These are phyloP conservation scores for Drosophila phalerata DNA, from an alignment of 2,888 invertebrate genomes.

Conservation along the genomic window DNA sequence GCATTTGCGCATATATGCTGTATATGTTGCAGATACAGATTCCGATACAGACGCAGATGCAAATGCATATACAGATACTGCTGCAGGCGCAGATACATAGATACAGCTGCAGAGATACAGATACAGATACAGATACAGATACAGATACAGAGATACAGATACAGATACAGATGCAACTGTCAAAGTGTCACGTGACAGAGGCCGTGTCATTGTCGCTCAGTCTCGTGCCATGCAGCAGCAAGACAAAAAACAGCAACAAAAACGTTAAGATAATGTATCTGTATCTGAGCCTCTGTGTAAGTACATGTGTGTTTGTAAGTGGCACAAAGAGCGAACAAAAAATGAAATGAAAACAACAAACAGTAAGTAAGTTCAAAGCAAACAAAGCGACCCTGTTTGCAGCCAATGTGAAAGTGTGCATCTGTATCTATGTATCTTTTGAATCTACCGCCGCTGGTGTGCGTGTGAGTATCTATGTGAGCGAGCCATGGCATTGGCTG, in stretches of 20 bases:
- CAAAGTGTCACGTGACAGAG: conserved; percentile 69
- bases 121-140: conserved; percentile 45
- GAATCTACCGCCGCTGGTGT: conserved; percentile 7
- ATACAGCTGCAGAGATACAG: conserved; percentile 36
- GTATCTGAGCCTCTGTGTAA: conserved; percentile 5
- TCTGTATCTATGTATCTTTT: conserved; percentile 24
- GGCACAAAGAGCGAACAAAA: not conserved
- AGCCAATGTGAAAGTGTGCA: conserved; percentile 35
- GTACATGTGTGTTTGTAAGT: not conserved
- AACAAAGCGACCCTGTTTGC: conserved; percentile 31
- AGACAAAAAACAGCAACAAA: conserved; percentile 14
- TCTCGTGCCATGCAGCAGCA: conserved; percentile 62
- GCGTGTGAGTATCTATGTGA: conserved; percentile 53
- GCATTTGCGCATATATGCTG: conserved; percentile 21
- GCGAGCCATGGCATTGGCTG: conserved; percentile 54
- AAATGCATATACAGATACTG: conserved; percentile 19
- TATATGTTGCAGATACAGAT: conserved; percentile 21
- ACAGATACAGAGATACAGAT: conserved; percentile 39
- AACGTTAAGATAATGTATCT: conserved; percentile 55
- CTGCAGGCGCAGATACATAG: conserved; percentile 21
- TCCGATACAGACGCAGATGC: conserved; percentile 34
- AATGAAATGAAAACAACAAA: conserved; percentile 1
- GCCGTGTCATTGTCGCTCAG: conserved; percentile 47
- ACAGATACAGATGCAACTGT: conserved; percentile 58
- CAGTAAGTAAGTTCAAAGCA: conserved; percentile 27